These are phyloP conservation scores for Deilephila elpenor DNA, from an alignment of 2,888 invertebrate species.

Conservation along the genomic window DNA sequence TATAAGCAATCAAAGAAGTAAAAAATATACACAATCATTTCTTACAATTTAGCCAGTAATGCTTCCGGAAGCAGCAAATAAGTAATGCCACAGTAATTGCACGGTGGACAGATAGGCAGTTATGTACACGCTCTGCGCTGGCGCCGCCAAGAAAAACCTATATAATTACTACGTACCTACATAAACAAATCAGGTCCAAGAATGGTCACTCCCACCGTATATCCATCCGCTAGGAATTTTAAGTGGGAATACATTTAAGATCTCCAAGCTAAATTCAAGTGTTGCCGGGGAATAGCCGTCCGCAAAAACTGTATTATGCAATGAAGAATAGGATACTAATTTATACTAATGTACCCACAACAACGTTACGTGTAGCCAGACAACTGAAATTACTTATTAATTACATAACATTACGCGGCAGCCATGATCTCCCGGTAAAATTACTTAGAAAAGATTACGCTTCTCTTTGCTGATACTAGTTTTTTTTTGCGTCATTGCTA, in stretches of 20 bases:
- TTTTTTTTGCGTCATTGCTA: too few relatives aligned
- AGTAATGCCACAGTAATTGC: slow-evolving; percentile 45
- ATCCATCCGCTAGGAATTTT: slow-evolving; percentile 66
- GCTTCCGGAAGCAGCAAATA: slow-evolving; percentile 48
- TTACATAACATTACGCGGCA: too few relatives aligned
- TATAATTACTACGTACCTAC: slow-evolving; percentile 55
- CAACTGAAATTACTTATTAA: background rate
- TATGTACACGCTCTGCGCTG: slow-evolving; percentile 44
- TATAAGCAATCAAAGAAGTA: slow-evolving; percentile 40
- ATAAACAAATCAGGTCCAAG: slow-evolving; percentile 67
- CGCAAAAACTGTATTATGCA: background rate
- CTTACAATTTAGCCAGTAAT: slow-evolving; percentile 39
- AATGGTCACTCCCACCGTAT: slow-evolving; percentile 55
- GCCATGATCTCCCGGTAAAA: too few relatives aligned
- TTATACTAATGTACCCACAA: background rate
- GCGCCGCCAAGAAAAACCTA: slow-evolving; percentile 64
- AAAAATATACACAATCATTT: slow-evolving; percentile 36
- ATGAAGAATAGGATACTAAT: background rate
- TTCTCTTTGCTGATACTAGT: too few relatives aligned
- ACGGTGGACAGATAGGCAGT: slow-evolving; percentile 40
- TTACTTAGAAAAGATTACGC: too few relatives aligned
- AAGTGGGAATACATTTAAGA: slow-evolving; percentile 57
- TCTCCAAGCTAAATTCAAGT: background rate
- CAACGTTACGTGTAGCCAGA: too few relatives aligned
- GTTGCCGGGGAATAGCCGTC: background rate